A percentile compares a stretch with the other conserved stretches of the same genome.
These are phyloP conservation scores for Zaprionus camerounensis DNA, from an alignment of 1,140 invertebrate species.

Conservation along the genomic window DNA sequence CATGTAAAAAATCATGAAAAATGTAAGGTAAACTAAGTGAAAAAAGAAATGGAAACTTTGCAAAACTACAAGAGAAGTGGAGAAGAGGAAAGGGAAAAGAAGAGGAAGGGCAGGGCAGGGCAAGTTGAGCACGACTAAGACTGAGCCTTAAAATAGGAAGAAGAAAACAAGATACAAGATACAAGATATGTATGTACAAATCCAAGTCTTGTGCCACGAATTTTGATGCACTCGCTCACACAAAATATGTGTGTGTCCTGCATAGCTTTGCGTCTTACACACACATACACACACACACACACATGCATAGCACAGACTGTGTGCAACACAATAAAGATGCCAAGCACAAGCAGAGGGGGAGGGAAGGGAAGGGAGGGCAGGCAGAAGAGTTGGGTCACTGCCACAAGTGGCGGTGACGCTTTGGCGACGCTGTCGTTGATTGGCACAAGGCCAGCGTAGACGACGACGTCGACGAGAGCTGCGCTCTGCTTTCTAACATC, in stretches of 20 bases:
- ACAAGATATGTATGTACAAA: constrained; percentile 44
- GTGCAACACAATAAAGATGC: constrained; percentile 49
- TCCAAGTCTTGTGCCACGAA: constrained; percentile 60
- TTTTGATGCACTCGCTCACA: constrained; percentile 69
- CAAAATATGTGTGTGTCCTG: constrained; percentile 32
- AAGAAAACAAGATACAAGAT: constrained; percentile 54
- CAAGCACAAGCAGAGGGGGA: constrained; percentile 1
- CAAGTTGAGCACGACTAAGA: neutral
- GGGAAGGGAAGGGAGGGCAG: neutral
- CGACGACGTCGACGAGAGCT: constrained; percentile 36
- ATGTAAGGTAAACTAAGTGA: constrained; percentile 62
- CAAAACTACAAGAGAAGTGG: constrained; percentile 18
- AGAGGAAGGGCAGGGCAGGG: neutral
- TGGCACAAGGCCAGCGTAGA: constrained; percentile 72
- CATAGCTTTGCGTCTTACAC: constrained; percentile 10
- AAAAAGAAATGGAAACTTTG: constrained; percentile 33
- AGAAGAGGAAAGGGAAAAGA: constrained; percentile 13
- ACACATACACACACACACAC: constrained; percentile 11
- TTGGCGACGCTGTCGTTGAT: constrained; percentile 64
- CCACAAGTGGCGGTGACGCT: constrained; percentile 73
- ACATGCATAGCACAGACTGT: neutral
- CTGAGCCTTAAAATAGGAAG: constrained; percentile 26
- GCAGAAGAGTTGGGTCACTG: constrained; percentile 38
- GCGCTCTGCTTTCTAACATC: constrained; percentile 10
- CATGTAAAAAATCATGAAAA: constrained; percentile 60